Evolutionary conservation across 92 coral and sea anemone genomes (phyloP), one percentile per base, ranked within the genome.

Genomic region (Heliopora coerulea): DNA sequence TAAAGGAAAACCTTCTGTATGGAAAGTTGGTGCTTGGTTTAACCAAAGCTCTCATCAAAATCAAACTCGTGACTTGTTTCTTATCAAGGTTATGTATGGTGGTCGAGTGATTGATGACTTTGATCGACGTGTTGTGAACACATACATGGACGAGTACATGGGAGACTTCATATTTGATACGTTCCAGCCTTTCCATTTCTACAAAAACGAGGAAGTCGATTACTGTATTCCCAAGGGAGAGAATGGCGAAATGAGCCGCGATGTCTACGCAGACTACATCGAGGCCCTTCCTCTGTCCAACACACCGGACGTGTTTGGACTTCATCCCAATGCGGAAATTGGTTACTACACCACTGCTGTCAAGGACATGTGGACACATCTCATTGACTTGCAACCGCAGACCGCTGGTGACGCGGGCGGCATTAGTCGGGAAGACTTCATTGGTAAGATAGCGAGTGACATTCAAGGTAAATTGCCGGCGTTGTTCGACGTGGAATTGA

Each of bases 101-200:
- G 99, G 99, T 59, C 99, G 99, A 66, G 99, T 95, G 32, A 95
- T 95, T 62, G 99, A 95, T 61, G 99, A 95, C 66, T 95, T 95
- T 80, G 99, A 95, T 67, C 87, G 99, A 3, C 96, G 99, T 57
- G 99, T 95, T 19, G 99, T 95, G 64, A 88, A 95, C 78, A 95
- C 91, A 0, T 95, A 95, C 87, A 95, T 95, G 99, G 96, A 95
- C 56, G 99, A 95, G 73, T 95, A 95, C 86, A 95, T 95, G 99
- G 99, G 99, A 2, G 99, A 95, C 61, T 95, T 95, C 66, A 95
- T 95, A 75, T 95, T 95, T 50, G 99, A 95, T 74, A 90, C 99
- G 17, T 95, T 95, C 87, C 99, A 95, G 78, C 97, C 97, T 11
- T 92, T 92, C 78, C 98, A 93, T 76, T 93, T 93, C 85, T 93